Conservation (phyloP, 2,113 vertebrate genomes). For the Boulengeromyrus knoepffleri region DNA sequence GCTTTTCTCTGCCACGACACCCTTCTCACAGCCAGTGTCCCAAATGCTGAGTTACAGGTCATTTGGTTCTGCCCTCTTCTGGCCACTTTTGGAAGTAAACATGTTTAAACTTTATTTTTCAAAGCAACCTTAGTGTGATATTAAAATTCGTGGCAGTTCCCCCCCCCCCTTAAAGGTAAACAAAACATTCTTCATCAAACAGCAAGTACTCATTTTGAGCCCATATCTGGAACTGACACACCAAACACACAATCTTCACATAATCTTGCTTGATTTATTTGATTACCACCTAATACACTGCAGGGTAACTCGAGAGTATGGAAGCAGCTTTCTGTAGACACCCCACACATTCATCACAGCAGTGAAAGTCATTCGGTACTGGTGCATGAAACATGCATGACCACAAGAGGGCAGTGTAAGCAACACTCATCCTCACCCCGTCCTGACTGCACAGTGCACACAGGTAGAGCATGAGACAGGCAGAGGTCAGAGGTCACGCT, state of each 20-base stretch:
- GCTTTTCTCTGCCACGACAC: background rate
- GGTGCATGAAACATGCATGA: background rate
- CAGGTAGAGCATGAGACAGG: background rate
- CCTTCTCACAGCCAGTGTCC: background rate
- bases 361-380: background rate
- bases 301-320: background rate
- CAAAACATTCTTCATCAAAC: background rate
- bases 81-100: background rate
- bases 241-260: background rate
- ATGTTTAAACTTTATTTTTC: background rate
- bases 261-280: background rate
- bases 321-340: background rate
- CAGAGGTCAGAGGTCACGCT: background rate
- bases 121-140: background rate
- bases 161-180: too few species aligned
- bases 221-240: background rate
- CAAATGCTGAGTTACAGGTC: background rate
- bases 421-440: background rate
- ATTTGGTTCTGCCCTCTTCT: background rate
- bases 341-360: background rate
- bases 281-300: background rate
- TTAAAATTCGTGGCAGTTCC: background rate
- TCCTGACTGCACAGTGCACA: background rate
- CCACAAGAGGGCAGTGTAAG: background rate
- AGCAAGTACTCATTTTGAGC: background rate